phyloP scores from a whole-genome alignment of 2,113 vertebrate species.

The Thunnus maccoyii region DNA sequence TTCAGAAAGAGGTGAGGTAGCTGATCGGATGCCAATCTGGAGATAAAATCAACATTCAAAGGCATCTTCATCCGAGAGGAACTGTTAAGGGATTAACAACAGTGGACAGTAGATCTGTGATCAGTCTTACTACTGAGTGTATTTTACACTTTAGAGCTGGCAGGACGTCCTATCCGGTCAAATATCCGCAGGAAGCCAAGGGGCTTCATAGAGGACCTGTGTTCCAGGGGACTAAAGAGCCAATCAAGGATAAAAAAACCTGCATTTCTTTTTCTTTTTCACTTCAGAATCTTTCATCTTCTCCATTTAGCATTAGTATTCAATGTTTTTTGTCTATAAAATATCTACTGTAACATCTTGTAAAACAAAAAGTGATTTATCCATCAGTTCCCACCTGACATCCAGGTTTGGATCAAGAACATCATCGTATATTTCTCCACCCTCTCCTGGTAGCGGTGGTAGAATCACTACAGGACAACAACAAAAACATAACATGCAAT shows the following conservation, averaged over 20 bases:
- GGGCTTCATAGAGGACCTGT: slow-evolving; percentile 85
- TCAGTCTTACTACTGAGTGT: slow-evolving; percentile 90
- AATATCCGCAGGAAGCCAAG: slow-evolving; percentile 90
- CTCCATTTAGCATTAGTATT: background rate
- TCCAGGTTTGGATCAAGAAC: slow-evolving; percentile 84
- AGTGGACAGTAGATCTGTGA: slow-evolving; percentile 58
- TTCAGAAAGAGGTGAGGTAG: slow-evolving; percentile 19
- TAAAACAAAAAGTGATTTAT: background rate
- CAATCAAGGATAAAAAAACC: slow-evolving; percentile 56
- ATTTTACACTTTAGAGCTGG: slow-evolving; percentile 89
- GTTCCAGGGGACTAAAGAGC: slow-evolving; percentile 82
- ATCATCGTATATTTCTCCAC: slow-evolving; percentile 92
- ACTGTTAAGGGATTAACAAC: slow-evolving; percentile 32
- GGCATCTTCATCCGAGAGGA: background rate
- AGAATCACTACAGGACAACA: slow-evolving; percentile 80
- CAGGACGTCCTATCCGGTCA: slow-evolving; percentile 89
- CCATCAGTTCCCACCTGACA: slow-evolving; percentile 81
- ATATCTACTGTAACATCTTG: background rate
- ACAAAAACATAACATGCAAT: background rate
- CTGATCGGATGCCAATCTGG: slow-evolving; percentile 6
- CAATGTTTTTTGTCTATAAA: background rate
- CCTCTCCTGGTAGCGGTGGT: slow-evolving; percentile 82
- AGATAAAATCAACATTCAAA: slow-evolving; percentile 17
- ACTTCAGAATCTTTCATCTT: background rate
- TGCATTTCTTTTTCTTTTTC: slow-evolving; percentile 23